Evolutionary conservation across 1,140 invertebrate species (phyloP), one percentile per base, ranked within the genome.

Genomic region (Eulimnadia texana): DNA sequence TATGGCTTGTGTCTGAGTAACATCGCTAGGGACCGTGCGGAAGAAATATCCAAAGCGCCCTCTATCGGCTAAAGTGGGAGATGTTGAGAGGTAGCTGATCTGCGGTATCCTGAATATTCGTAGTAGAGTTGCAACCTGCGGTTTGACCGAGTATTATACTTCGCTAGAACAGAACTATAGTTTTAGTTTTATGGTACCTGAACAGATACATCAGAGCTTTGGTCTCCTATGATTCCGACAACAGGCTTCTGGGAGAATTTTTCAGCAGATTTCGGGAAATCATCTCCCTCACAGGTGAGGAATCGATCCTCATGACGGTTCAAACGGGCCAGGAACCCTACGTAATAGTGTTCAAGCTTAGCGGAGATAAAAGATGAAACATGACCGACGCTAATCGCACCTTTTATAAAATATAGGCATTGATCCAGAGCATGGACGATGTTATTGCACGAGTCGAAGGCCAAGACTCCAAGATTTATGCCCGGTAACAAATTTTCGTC

Each of bases 31-130:
- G 9, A 82, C 79, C 0, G 80, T 82, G 16, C 80, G 70, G 64
- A 80, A 81, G 66, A 82, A 82, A 61, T 79, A 79, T 0, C 78
- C 77, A 66, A 76, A 82, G 51, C 72, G 72, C 24, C 76, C 73
- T 50, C 73, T 72, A 66, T 77, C 77, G 67, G 78, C 79, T 6
- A 82, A 71, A 3, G 76, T 72, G 1, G 79, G 74, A n/a, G 78
- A 76, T 2, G 78, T 81, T 2, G 79, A 78, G 67, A 79, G 76
- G 68, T 81, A 82, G 3, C 80, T 81, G 63, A 82, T 76, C 71
- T 81, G 79, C 3, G 80, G 80, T 2, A 81, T 72, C 57, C 74
- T 66, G 66, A 82, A 81, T 9, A 82, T 67, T 23, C 77, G 67
- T 20, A 81, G 66, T 62, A 82, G 70, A 61, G 76, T 78, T 9